These are phyloP conservation scores for Dasypogon diadema DNA, from an alignment of 2,888 invertebrate species.

Conservation along the genomic window DNA sequence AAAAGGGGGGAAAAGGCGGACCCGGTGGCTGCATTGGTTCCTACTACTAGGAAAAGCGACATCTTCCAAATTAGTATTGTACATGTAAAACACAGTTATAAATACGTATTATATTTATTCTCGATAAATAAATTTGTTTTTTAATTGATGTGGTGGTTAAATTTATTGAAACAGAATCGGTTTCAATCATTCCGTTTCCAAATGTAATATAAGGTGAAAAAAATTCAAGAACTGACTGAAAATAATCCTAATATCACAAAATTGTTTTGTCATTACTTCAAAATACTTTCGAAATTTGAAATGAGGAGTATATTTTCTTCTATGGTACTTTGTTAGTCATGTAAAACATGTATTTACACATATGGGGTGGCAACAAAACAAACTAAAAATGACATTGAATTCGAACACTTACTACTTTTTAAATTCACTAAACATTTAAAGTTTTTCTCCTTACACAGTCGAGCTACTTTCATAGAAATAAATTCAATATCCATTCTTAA, in stretches of 20 bases:
- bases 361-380: not conserved
- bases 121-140: slow-evolving; percentile 29
- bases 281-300: slow-evolving; percentile 34
- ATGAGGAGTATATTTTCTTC: slow-evolving; percentile 19
- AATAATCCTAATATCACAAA: slow-evolving; percentile 44
- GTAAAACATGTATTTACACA: not conserved
- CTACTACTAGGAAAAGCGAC: too few relatives aligned
- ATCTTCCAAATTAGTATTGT: too few relatives aligned
- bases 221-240: slow-evolving; percentile 24
- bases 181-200: not conserved
- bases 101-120: slow-evolving; percentile 27
- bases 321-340: not conserved
- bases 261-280: slow-evolving; percentile 30
- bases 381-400: not conserved
- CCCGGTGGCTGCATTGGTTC: too few relatives aligned
- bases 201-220: slow-evolving; percentile 14
- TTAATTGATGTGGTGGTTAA: slow-evolving; percentile 32
- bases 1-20: too few relatives aligned
- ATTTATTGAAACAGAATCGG: slow-evolving; percentile 18
- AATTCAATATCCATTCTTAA: too few relatives aligned
- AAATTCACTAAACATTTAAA: not conserved
- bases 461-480: not conserved
- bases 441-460: not conserved
- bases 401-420: not conserved
- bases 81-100: not conserved